Evolutionary conservation across 2,797 vertebrate species (phyloP).

Genomic region (Pagetopsis macropterus): DNA sequence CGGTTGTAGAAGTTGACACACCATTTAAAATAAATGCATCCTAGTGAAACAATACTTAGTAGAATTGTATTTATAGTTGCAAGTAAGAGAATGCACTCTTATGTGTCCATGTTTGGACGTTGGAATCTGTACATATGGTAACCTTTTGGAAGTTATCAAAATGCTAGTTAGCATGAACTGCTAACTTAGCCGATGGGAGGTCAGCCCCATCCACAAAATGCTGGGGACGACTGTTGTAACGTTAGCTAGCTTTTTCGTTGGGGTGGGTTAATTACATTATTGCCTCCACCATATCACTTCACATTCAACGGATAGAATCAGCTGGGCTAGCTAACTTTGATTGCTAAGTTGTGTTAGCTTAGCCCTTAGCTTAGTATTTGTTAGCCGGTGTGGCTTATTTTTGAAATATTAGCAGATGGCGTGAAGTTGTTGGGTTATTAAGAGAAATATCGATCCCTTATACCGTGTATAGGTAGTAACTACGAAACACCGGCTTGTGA

Average conservation of each 20-base stretch:
- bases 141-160: conserved; percentile 38
- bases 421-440: not conserved
- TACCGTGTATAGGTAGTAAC: not conserved
- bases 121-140: conserved; percentile 17
- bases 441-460: not conserved
- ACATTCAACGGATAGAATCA: conserved; percentile 32
- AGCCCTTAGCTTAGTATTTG: not conserved
- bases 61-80: not conserved
- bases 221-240: conserved; percentile 16
- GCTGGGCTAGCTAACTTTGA: conserved; percentile 42
- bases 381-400: not conserved
- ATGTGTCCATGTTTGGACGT: conserved; percentile 23
- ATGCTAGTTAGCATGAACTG: conserved; percentile 52
- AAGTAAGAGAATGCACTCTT: not conserved
- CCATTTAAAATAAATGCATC: conserved; percentile 2
- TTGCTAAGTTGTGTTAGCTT: conserved; percentile 58
- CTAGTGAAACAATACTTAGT: not conserved
- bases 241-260: conserved; percentile 30
- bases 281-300: conserved; percentile 54
- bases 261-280: conserved; percentile 49
- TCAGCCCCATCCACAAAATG: conserved; percentile 28
- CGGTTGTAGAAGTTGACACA: conserved; percentile 42
- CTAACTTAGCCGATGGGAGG: conserved; percentile 31
- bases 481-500: not conserved
- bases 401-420: not conserved